These are phyloP conservation scores for Drosophila dunni DNA, from an alignment of 1,140 invertebrate genomes.

Conservation along the genomic window DNA sequence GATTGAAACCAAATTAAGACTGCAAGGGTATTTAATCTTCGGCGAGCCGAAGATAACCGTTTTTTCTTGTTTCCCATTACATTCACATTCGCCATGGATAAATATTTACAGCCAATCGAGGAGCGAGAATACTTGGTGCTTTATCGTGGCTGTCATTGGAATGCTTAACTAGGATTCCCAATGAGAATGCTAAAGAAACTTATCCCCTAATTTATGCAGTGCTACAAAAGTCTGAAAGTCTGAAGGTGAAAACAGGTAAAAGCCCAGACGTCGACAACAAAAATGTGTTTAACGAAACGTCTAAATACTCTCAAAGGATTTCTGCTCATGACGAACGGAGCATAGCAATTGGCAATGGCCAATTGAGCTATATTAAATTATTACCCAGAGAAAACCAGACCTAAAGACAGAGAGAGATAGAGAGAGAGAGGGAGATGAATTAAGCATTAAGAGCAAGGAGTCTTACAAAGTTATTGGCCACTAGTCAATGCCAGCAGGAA, in stretches of 20 bases:
- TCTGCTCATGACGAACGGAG: conserved; percentile 10
- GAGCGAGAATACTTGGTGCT: conserved; percentile 9
- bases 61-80: neutral
- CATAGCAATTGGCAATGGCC: conserved; percentile 18
- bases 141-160: conserved; percentile 44
- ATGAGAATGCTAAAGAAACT: conserved; percentile 23
- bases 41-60: too few relatives aligned
- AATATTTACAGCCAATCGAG: conserved; percentile 35
- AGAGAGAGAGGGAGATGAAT: neutral
- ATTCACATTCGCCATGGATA: neutral
- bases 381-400: neutral
- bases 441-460: conserved; percentile 23
- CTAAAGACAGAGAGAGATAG: neutral
- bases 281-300: conserved; percentile 31
- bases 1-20: too few relatives aligned
- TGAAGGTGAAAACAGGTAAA: conserved; percentile 23
- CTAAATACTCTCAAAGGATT: conserved; percentile 29
- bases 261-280: conserved; percentile 3
- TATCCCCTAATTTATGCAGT: conserved; percentile 46
- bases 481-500: conserved; percentile 26
- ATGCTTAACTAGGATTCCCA: conserved; percentile 35
- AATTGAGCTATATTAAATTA: conserved; percentile 24
- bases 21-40: too few relatives aligned
- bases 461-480: conserved; percentile 30
- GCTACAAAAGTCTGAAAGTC: neutral